Evolutionary conservation across 2,113 vertebrate species (phyloP).

Genomic region (Cheirogaleus medius): DNA sequence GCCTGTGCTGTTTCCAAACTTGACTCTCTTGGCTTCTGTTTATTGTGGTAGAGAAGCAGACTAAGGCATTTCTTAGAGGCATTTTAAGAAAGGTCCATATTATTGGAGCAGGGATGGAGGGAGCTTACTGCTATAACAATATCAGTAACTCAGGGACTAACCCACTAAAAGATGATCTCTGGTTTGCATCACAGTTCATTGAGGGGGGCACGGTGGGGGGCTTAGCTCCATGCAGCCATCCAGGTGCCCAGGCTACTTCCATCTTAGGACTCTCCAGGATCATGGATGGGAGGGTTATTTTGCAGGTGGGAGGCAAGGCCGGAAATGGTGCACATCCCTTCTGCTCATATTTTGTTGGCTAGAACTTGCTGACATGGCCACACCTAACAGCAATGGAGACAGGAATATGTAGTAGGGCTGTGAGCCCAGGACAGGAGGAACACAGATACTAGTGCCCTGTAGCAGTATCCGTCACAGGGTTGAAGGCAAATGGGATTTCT

Average conservation of each 20-base stretch:
- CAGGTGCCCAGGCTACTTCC: background rate
- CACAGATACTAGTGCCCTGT: background rate
- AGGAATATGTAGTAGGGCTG: background rate
- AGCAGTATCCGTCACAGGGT: background rate
- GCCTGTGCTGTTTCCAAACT: background rate
- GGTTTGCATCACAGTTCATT: background rate
- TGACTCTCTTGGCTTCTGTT: background rate
- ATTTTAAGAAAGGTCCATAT: background rate
- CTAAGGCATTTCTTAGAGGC: background rate
- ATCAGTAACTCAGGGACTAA: background rate
- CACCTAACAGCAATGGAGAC: background rate
- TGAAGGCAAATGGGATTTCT: background rate
- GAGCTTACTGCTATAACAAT: background rate
- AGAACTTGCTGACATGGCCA: background rate
- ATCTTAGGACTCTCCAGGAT: background rate
- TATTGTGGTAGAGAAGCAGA: background rate
- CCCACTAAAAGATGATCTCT: background rate
- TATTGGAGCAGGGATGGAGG: too few species aligned
- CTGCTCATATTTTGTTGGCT: background rate
- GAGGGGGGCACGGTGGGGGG: fast-evolving
- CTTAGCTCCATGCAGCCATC: background rate
- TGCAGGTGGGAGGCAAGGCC: fast-evolving
- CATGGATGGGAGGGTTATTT: background rate
- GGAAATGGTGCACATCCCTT: background rate
- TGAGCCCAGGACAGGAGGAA: background rate